phyloP scores from a whole-genome alignment of 2,797 vertebrate species.

The Gallinago stenura region DNA sequence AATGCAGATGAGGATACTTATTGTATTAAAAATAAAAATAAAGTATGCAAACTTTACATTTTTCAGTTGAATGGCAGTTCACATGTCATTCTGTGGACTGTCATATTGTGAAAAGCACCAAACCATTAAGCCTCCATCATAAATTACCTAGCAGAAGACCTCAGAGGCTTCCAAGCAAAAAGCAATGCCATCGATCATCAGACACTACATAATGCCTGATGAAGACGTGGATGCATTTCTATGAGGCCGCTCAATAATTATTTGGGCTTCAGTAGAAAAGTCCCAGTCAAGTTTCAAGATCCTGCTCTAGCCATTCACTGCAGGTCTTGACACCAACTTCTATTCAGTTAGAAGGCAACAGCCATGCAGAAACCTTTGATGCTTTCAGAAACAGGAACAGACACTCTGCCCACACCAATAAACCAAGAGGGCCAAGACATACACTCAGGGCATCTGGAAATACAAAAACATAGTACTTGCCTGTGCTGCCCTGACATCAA shows the following conservation, averaged over 20 bases:
- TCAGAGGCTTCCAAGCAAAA: not conserved
- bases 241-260: not conserved
- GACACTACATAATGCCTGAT: not conserved
- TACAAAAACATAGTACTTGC: rapidly evolving
- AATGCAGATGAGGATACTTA: not conserved
- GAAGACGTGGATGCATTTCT: not conserved
- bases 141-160: not conserved
- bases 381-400: not conserved
- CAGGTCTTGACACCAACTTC: not conserved
- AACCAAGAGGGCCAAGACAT: not conserved
- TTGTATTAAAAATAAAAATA: not conserved
- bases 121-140: not conserved
- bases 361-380: not conserved
- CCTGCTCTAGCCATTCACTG: not conserved
- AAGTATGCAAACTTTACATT: not conserved
- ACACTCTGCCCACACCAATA: not conserved
- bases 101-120: not conserved
- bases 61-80: not conserved
- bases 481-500: not conserved
- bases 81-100: not conserved
- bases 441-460: too few relatives aligned
- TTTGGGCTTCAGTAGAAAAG: not conserved
- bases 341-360: not conserved
- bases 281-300: not conserved
- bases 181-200: not conserved